These are phyloP conservation scores for Tauraco hartlaubi DNA, from an alignment of 2,797 vertebrate genomes.

Conservation along the genomic window DNA sequence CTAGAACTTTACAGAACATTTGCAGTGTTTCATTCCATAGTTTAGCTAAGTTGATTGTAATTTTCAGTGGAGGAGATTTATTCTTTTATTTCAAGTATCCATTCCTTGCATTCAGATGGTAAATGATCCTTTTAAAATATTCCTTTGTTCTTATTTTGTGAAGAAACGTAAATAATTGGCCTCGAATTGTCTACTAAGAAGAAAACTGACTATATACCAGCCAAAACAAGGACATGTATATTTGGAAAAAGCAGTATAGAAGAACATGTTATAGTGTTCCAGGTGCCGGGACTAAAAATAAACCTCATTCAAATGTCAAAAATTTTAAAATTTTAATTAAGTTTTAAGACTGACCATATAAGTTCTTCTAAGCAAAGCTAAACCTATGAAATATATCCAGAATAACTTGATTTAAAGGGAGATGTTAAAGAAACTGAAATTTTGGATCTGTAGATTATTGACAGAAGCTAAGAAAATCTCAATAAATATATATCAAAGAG, in stretches of 20 bases:
- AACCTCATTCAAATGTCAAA: neutral
- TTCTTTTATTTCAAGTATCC: neutral
- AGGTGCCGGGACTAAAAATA: neutral
- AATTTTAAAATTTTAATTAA: neutral
- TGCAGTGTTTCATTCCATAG: neutral
- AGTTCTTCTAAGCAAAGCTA: neutral
- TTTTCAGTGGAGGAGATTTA: neutral
- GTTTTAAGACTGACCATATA: neutral
- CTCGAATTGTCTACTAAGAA: too few species aligned
- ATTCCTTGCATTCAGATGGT: neutral
- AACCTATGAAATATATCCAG: neutral
- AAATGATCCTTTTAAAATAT: neutral
- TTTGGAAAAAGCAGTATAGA: neutral
- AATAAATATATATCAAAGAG: neutral
- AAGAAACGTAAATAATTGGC: neutral
- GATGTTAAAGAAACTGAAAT: neutral
- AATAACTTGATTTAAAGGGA: neutral
- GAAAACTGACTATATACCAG: too few species aligned
- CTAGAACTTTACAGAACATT: neutral
- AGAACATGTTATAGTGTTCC: neutral
- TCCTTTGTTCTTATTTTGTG: neutral
- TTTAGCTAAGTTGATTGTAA: neutral
- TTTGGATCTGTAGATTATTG: neutral
- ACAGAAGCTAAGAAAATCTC: neutral
- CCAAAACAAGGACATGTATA: neutral